phyloP scores from a whole-genome alignment of 1,140 invertebrate species.

The Leptinotarsa texana region DNA sequence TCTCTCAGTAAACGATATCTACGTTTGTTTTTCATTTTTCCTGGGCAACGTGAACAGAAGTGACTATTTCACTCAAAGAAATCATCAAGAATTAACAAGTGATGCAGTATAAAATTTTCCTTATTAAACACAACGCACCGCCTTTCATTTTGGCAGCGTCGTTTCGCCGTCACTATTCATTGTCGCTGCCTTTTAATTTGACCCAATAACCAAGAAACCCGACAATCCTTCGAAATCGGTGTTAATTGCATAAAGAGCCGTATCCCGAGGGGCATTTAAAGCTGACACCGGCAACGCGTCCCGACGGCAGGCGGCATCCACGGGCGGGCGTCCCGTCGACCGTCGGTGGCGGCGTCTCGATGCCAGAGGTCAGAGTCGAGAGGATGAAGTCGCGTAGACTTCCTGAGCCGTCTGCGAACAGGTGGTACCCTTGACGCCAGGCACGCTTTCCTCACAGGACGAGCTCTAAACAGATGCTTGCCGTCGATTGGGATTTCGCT shows the following conservation, averaged over 20 bases:
- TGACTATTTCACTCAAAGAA: no score
- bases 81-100: neutral
- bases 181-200: neutral
- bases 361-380: conserved; percentile 6
- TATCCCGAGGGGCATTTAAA: conserved; percentile 20
- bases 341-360: conserved; percentile 19
- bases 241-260: conserved; percentile 25
- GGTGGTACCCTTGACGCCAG: conserved; percentile 28
- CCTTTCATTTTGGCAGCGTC: neutral
- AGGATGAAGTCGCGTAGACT: conserved; percentile 20
- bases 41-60: no score
- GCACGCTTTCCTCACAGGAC: conserved; percentile 9
- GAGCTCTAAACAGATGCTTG: neutral
- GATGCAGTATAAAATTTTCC: neutral
- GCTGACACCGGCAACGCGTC: conserved; percentile 8
- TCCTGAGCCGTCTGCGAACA: conserved; percentile 22
- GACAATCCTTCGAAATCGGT: conserved; percentile 23
- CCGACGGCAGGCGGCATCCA: neutral
- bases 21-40: no score
- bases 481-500: neutral
- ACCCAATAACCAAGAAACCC: conserved; percentile 10
- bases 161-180: neutral
- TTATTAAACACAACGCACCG: neutral
- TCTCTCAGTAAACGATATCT: no score
- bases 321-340: conserved; percentile 18